Base-by-base conservation (phyloP, 2,797 vertebrate species). In the Valencia hispanica region DNA sequence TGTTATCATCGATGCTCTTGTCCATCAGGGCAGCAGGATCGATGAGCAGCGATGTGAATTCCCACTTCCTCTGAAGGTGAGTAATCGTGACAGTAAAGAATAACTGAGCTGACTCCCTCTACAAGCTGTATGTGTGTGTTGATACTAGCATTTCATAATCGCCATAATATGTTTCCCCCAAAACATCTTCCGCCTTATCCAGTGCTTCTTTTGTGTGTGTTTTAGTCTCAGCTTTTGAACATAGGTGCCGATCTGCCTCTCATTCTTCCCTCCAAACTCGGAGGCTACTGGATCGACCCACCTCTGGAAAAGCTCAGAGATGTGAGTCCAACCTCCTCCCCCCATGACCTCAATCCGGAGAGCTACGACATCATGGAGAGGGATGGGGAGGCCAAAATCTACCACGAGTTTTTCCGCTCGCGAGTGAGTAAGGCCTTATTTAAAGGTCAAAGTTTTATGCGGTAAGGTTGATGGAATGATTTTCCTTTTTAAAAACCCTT, bases 11-110 rank as follows among this genome's bases (percentile, higher is more conserved):
- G 36, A n/a, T 79, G 61, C 77, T 85, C 68, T 85, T 79, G 83
- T 94, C 72, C 84, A 87, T 91, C 83, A 96, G 96, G 95, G 95
- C 84, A 96, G 95, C 89, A 93, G 96, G 80, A 92, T 96, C 78
- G 93, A 96, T 88, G 96, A 96, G 85, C 96, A 96, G 83, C 92
- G 96, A 25, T 96, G 96, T 88, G 94, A 93, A 86, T 95, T 96
- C 74, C 96, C 96, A 45, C 93, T 90, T 51, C 95, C 95, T 72
- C 90, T 94, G 48, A 96, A 94, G 94, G 95, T 96, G 82, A 65
- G 88, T 82, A 20, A 59, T 69, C 51, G 51, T 9, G 43, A 63
- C 20, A 63, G 25, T 75, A 30, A 68, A 27, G 68, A 59, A 69
- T 53, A 53, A 47, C 55, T 30, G 17, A 34, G 1, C 45, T 14